A percentile compares a stretch with the other conserved stretches of the same genome.
phyloP scores from a whole-genome alignment of 1,140 invertebrate species.

The Macrostomum lignano region DNA sequence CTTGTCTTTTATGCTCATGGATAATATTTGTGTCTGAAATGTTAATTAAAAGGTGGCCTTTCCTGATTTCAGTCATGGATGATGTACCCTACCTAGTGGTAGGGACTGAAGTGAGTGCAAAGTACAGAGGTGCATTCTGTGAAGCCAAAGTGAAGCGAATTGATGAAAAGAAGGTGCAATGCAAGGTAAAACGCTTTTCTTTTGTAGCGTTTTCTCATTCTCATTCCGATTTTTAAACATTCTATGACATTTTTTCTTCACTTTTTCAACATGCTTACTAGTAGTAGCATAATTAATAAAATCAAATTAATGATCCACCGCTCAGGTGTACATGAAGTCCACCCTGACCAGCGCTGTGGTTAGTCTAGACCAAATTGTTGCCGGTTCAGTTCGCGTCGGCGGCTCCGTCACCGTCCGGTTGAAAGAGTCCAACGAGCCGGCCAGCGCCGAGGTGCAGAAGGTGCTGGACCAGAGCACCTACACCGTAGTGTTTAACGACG shows the following conservation, averaged over 20 bases:
- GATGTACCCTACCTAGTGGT: constrained; percentile 61
- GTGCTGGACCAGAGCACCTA: constrained; percentile 8
- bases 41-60: too few species aligned
- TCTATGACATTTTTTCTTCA: background rate
- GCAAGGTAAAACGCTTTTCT: too few species aligned
- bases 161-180: too few species aligned
- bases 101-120: constrained; percentile 94
- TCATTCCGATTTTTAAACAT: constrained; percentile 16
- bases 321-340: background rate
- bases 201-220: constrained; percentile 25
- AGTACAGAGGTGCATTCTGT: constrained; percentile 97
- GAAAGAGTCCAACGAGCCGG: background rate
- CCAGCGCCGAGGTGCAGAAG: constrained; percentile 3
- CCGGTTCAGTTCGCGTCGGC: background rate
- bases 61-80: too few species aligned
- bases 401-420: background rate
- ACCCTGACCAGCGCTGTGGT: constrained; percentile 18
- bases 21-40: too few species aligned
- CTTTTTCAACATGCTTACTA: background rate
- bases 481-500: constrained; percentile 71
- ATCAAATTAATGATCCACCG: background rate
- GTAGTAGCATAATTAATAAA: background rate
- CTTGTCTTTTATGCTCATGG: too few species aligned
- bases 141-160: constrained; percentile 94
- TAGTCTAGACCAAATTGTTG: constrained; percentile 38